phyloP scores from a whole-genome alignment of 2,888 invertebrate genomes.

The Gastrophysa polygoni region DNA sequence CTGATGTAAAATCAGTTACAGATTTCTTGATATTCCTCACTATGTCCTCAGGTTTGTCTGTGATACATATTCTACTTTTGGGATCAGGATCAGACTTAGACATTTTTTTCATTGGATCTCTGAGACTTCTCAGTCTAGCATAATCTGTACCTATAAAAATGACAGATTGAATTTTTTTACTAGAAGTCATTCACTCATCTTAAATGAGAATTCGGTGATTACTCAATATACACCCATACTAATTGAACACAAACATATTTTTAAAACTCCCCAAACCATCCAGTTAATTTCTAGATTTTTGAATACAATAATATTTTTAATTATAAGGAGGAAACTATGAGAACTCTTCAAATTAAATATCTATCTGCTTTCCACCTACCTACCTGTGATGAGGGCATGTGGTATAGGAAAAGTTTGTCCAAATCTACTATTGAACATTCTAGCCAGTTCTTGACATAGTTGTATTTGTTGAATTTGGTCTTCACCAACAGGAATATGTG shows the following conservation, averaged over 20 bases:
- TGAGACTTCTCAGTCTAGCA: slow-evolving; percentile 77
- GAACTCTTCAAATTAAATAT: too few relatives aligned
- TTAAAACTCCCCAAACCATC: too few relatives aligned
- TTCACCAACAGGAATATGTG: slow-evolving; percentile 93
- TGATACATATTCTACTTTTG: slow-evolving; percentile 79
- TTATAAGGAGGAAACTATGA: too few relatives aligned
- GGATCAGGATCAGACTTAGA: slow-evolving; percentile 90
- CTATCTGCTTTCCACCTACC: background rate
- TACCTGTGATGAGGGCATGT: slow-evolving; percentile 67
- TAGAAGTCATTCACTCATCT: too few relatives aligned
- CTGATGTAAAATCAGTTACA: slow-evolving; percentile 86
- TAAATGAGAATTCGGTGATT: too few relatives aligned
- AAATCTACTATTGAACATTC: slow-evolving; percentile 79
- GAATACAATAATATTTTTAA: too few relatives aligned
- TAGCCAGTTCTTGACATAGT: slow-evolving; percentile 78
- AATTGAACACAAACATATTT: too few relatives aligned
- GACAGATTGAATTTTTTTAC: too few relatives aligned
- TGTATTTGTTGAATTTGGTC: slow-evolving; percentile 93
- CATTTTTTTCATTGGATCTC: slow-evolving; percentile 93
- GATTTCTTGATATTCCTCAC: slow-evolving; percentile 81
- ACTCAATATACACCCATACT: too few relatives aligned
- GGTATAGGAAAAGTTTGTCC: slow-evolving; percentile 82
- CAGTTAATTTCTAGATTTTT: too few relatives aligned
- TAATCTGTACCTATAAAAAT: slow-evolving; percentile 61
- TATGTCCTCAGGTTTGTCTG: slow-evolving; percentile 75